Conservation (phyloP, 2,888 invertebrate species). For the Bembecia ichneumoniformis region DNA sequence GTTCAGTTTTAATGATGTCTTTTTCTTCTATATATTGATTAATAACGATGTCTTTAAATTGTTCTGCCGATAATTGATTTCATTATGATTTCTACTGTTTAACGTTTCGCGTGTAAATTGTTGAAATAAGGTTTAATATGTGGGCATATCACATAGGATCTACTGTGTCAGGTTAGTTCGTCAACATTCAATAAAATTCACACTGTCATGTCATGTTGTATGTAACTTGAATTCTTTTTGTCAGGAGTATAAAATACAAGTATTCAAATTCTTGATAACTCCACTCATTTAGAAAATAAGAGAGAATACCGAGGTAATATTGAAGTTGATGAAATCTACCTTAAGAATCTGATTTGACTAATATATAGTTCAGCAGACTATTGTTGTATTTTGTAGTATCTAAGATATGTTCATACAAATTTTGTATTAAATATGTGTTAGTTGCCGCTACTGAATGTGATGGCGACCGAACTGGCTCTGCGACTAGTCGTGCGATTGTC, state of each 20-base stretch:
- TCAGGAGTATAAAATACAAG: too few species aligned
- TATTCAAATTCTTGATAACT: too few species aligned
- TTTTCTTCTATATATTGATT: too few species aligned
- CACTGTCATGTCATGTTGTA: too few species aligned
- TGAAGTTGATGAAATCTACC: too few species aligned
- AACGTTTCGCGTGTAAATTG: conserved; percentile 32
- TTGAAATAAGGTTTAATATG: conserved; percentile 30
- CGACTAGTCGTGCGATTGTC: not conserved
- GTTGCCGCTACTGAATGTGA: not conserved
- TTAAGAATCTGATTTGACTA: conserved; percentile 26
- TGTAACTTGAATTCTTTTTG: too few species aligned
- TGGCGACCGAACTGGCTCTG: not conserved
- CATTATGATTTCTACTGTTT: conserved; percentile 16
- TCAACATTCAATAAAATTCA: too few species aligned
- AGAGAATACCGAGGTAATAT: too few species aligned
- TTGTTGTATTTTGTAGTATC: conserved; percentile 67
- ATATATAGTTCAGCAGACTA: conserved; percentile 26
- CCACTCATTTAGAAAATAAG: too few species aligned
- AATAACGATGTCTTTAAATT: too few species aligned
- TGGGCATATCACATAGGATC: conserved; percentile 63
- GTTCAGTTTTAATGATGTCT: too few species aligned
- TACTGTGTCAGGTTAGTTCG: conserved; percentile 14
- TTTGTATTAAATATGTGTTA: conserved; percentile 19
- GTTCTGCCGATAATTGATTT: too few species aligned
- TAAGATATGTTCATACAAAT: conserved; percentile 49